These are phyloP conservation scores for Melanotaenia trifasciata DNA, from an alignment of 2,797 vertebrate genomes.

Conservation along the genomic window DNA sequence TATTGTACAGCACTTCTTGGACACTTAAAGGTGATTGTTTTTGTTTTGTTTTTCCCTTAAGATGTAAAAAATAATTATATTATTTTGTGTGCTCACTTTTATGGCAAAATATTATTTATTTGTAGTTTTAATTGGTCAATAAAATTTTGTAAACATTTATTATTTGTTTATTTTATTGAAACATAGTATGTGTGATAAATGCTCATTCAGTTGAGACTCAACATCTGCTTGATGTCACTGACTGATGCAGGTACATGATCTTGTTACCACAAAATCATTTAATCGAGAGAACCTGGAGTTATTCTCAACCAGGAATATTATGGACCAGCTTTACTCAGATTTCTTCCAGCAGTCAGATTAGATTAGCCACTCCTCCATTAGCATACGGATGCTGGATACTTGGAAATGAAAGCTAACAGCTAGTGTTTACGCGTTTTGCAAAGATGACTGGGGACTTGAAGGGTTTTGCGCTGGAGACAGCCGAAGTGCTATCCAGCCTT, in stretches of 20 bases:
- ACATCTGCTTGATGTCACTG: neutral
- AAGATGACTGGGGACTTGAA: constrained; percentile 87
- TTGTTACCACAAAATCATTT: neutral
- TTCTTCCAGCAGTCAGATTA: constrained; percentile 24
- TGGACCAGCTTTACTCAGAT: neutral
- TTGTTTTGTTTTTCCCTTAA: neutral
- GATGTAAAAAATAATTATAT: neutral
- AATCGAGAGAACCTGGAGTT: neutral
- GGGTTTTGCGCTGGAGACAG: constrained; percentile 86
- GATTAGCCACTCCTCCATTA: constrained; percentile 74
- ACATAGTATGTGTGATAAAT: neutral
- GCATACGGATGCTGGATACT: constrained; percentile 44
- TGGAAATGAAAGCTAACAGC: constrained; percentile 55
- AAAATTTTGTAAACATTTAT: constrained; percentile 15
- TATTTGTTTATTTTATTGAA: neutral
- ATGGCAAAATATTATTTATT: neutral
- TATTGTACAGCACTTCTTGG: neutral
- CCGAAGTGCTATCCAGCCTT: constrained; percentile 86
- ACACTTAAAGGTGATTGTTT: neutral
- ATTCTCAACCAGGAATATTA: neutral
- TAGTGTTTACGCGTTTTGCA: constrained; percentile 38
- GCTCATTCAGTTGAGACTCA: neutral
- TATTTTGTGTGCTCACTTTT: neutral
- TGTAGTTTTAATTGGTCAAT: constrained; percentile 33
- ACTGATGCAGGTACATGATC: neutral